Evolutionary conservation across 1,140 invertebrate genomes (phyloP), one percentile per base, ranked within the genome.

Genomic region (Trissolcus basalis): DNA sequence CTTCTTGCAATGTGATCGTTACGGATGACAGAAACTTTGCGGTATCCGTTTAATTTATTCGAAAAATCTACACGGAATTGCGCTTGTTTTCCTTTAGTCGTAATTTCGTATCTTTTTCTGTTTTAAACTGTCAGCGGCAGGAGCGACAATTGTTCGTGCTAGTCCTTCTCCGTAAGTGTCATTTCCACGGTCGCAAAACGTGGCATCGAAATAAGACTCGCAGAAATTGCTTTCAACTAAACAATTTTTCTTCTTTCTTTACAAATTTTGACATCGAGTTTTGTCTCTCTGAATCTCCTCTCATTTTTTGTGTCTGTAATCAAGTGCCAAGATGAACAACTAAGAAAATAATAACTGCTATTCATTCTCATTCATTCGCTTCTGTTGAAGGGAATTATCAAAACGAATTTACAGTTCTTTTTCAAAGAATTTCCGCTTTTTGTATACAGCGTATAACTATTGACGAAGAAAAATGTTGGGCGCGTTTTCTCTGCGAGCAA

Each of bases 111-210:
- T 50, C 49, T 74, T 74, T 74, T 74, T 56, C 41, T 58, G 64
- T 68, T 68, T 63, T 45, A 39, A 67, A 60, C 71, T 68, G 71
- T 68, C 71, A 61, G 49, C 14, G 41, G 12, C 71, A 74, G 63
- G 44, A 12, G 50, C 55, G 58, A 68, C 63, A 63, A 74, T 60
- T 68, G 63, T 59, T 59, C 69, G 35, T 45, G 51, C 11, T 50
- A 44, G 58, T 56, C 67, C 45, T 72, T 54, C 60, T 43, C 49
- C 47, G 50, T 55, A 49, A 73, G 61, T 73, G 70, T 73, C 70
- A 73, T 67, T 73, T 61, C 70, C 70, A 73, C 49, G 44, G n/a
- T 61, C 70, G 61, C 55, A 56, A 67, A 73, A 73, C 50, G 55
- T 48, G 50, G 54, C 49, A 67, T 49, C 61, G 54, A 51, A 65